phyloP scores from a whole-genome alignment of 2,113 vertebrate genomes.

The Lophura nycthemera region DNA sequence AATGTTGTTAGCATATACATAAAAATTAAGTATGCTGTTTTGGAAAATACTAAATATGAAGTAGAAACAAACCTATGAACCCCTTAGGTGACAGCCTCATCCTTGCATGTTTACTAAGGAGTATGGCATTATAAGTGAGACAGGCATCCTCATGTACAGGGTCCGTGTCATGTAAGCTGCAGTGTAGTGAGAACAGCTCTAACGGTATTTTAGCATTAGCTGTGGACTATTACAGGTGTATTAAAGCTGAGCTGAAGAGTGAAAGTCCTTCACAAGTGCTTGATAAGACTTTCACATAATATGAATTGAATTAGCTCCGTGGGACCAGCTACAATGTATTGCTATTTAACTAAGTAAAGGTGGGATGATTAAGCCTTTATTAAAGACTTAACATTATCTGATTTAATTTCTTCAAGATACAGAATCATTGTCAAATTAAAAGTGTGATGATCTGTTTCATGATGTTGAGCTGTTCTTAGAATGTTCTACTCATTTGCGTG shows the following conservation, averaged over 20 bases:
- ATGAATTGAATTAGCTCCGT: neutral
- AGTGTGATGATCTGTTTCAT: neutral
- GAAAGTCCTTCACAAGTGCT: neutral
- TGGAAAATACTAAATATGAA: neutral
- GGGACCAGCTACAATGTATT: neutral
- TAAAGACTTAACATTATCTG: neutral
- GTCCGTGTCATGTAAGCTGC: rapidly evolving
- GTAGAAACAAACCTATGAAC: neutral
- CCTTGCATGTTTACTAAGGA: neutral
- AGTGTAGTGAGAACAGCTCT: neutral
- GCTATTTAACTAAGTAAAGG: neutral
- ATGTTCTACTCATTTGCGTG: neutral
- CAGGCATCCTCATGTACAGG: neutral
- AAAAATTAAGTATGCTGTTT: neutral
- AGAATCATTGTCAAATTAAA: neutral
- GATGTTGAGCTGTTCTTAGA: neutral
- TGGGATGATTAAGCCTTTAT: neutral
- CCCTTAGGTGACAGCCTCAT: neutral
- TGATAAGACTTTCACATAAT: neutral
- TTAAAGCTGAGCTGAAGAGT: neutral
- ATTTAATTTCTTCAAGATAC: neutral
- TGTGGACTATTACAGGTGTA: rapidly evolving
- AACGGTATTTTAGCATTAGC: rapidly evolving
- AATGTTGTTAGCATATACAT: neutral
- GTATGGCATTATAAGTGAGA: too few relatives aligned